A percentile compares a stretch with the other conserved stretches of the same genome.
These are phyloP conservation scores for Rhopilema esculentum DNA, from an alignment of 30 jellyfish, hydroid and myxozoan genomes.

Conservation along the genomic window DNA sequence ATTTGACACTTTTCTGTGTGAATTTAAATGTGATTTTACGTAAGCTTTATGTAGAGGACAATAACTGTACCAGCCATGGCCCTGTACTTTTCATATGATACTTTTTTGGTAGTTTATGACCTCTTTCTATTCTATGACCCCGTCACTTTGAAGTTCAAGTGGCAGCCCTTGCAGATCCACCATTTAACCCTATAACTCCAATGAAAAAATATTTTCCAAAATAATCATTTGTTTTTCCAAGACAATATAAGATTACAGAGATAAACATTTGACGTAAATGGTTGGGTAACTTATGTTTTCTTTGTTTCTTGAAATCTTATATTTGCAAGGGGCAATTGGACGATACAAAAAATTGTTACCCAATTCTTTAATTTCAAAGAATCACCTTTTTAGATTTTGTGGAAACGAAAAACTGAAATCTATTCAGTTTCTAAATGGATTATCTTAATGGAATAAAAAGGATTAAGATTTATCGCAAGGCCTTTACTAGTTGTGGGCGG, in stretches of 20 bases:
- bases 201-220: no score
- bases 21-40: no score
- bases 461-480: not conserved
- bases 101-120: no score
- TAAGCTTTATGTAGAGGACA: no score
- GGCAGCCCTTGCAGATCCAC: not conserved
- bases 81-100: no score
- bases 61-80: no score
- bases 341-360: not conserved
- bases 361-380: not conserved
- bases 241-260: not conserved
- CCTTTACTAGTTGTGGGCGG: not conserved
- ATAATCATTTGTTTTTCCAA: no score
- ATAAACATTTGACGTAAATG: not conserved
- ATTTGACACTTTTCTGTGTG: no score
- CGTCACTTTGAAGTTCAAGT: not conserved
- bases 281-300: not conserved
- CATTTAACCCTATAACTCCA: not conserved
- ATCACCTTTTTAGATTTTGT: not conserved
- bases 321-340: not conserved
- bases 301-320: not conserved
- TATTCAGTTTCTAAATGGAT: not conserved
- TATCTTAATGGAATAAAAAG: not conserved
- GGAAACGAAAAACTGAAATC: not conserved
- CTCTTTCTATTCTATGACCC: no score